Base-by-base conservation (phyloP, 2,113 vertebrate species). In the Aphelocoma coerulescens region DNA sequence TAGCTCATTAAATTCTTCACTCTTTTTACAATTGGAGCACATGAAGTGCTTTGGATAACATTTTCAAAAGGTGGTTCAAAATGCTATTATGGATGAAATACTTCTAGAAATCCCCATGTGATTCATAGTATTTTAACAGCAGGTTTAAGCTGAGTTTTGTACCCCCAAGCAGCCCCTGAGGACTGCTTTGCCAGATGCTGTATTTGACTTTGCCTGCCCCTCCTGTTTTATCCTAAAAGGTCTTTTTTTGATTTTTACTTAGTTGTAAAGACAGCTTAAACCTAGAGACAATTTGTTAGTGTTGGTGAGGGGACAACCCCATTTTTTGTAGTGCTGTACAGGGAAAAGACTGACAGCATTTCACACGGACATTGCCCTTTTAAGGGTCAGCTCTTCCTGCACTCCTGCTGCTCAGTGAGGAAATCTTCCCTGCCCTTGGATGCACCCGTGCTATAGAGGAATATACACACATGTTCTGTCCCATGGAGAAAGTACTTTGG, bases 381-480 rank as follows among this genome's bases (percentile, higher is more conserved):
- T 33, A 79, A 46, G 16, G 49, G 26, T 10, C 49, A 62, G 14
- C 18, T 46, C 51, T 55, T 49, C 18, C 41, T 30, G 17, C 22
- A 32, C 28, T 84, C 27, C 35, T 35, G 11, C 14, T 65, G 71
- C 85, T 87, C 55, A n/a, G 18, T 0, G 12, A 69, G 22, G 18
- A 65, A 72, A 55, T 2, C 59, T 66, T 76, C 33, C 67, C 66
- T 27, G 41, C 44, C 8, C 2, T 22, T 24, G 16, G 13, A 54
- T 3, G 1, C 18, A 43, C 37, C 46, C 32, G 13, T 21, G 67
- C 72, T 57, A 7, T 2, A 37, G 11, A 52, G 11, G 11, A 66
- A 66, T 2, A 72, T 0, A 51, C 13, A 74, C 26, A 61, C 6
- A 26, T 1, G 0, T 21, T 65, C 62, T 52, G 22, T n/a, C 37